These are phyloP conservation scores for Chaetodon trifasciatus DNA, from an alignment of 2,797 vertebrate genomes.

Conservation along the genomic window DNA sequence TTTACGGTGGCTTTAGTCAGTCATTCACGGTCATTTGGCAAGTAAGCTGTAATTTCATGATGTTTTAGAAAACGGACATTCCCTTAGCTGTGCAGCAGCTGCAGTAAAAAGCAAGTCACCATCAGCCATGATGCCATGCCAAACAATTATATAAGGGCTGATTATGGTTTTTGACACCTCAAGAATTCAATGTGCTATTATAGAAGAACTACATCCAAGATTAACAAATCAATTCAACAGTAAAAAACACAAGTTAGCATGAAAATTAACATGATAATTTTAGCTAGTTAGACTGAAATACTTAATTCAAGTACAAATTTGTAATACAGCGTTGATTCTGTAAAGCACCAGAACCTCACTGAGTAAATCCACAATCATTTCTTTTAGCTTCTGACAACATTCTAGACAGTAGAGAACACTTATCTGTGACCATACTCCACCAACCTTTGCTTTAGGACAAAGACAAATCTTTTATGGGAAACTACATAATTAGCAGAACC, in stretches of 20 bases:
- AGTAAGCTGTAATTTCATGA: background rate
- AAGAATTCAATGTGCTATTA: background rate
- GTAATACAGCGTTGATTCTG: background rate
- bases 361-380: background rate
- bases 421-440: background rate
- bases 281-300: background rate
- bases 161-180: constrained; percentile 9
- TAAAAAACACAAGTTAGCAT: background rate
- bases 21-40: background rate
- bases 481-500: constrained; percentile 4
- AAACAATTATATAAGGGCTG: background rate
- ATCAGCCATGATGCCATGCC: background rate
- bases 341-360: background rate
- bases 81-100: background rate
- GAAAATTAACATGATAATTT: background rate
- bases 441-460: constrained; percentile 10
- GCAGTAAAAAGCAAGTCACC: background rate
- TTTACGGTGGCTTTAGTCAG: background rate
- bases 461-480: background rate
- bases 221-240: background rate
- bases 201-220: background rate
- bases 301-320: background rate
- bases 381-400: background rate
- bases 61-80: background rate
- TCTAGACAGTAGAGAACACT: background rate